A percentile compares a stretch with the other conserved stretches of the same genome.
Conservation (phyloP, 2,113 vertebrate species). For the Opisthocomus hoazin region DNA sequence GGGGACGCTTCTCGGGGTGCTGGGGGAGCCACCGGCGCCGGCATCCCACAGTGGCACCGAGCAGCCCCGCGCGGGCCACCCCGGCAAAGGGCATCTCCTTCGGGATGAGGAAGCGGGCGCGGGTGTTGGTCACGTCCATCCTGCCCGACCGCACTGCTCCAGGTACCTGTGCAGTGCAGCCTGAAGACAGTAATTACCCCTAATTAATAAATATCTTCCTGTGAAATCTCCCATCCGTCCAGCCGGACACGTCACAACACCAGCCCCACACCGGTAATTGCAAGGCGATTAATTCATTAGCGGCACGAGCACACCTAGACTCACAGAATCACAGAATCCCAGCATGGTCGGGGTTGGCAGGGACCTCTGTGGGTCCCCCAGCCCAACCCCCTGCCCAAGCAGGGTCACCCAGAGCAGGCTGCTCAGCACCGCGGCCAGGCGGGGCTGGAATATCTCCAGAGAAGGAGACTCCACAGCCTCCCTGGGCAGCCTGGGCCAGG, state of each 20-base stretch:
- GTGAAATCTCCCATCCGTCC: neutral
- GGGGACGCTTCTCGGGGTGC: neutral
- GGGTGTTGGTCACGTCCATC: neutral
- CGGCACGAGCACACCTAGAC: neutral
- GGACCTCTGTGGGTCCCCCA: too few relatives aligned
- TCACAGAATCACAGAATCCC: too few relatives aligned
- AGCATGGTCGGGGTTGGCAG: too few relatives aligned
- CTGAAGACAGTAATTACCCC: neutral
- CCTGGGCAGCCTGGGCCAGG: too few relatives aligned
- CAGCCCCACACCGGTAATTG: neutral
- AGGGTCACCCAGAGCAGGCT: too few relatives aligned
- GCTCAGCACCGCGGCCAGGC: too few relatives aligned
- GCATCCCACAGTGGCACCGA: neutral
- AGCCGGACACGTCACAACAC: rapidly evolving
- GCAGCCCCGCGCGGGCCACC: neutral
- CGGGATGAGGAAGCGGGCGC: rapidly evolving
- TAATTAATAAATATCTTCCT: neutral
- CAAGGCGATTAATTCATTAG: neutral
- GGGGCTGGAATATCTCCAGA: too few relatives aligned
- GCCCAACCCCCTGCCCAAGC: too few relatives aligned
- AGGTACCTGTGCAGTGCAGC: rapidly evolving
- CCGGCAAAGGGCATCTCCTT: neutral
- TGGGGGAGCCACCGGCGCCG: neutral
- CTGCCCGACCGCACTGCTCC: rapidly evolving
- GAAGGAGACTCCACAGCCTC: too few relatives aligned